Conservation (phyloP, 2,888 invertebrate species). For the Gerris lacustris region DNA sequence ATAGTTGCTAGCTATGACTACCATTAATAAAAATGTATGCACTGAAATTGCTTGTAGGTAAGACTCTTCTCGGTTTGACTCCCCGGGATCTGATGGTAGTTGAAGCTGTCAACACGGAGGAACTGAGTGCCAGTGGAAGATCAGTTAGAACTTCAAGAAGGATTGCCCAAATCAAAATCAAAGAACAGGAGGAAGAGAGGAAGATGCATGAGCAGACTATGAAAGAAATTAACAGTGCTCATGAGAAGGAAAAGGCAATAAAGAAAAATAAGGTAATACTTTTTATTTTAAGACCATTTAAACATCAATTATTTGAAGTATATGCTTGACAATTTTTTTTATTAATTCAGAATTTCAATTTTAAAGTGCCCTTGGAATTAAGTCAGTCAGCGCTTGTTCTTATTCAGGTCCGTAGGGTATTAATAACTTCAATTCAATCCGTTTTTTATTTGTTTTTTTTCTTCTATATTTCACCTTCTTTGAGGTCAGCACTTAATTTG, state of each 20-base stretch:
- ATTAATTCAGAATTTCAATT: no score
- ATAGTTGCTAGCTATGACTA: no score
- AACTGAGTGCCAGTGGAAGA: slow-evolving; percentile 11
- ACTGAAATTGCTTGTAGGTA: not conserved
- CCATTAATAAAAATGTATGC: no score
- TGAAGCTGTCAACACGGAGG: not conserved
- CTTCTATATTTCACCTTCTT: no score
- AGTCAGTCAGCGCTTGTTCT: no score
- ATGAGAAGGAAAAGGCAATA: slow-evolving; percentile 23
- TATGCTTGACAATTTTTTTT: no score
- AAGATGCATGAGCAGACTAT: slow-evolving; percentile 63
- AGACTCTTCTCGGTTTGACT: slow-evolving; percentile 18
- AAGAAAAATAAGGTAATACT: slow-evolving; percentile 21
- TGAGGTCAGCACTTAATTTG: no score
- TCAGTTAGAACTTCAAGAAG: slow-evolving; percentile 61
- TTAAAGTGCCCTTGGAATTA: no score
- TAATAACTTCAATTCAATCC: no score
- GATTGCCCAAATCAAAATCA: slow-evolving; percentile 76
- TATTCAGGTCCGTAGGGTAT: no score
- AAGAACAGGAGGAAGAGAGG: slow-evolving; percentile 63
- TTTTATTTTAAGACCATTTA: not conserved
- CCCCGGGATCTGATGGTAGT: slow-evolving; percentile 16
- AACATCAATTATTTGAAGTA: no score
- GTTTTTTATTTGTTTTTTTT: no score
- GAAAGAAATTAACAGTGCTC: slow-evolving; percentile 49